Evolutionary conservation across 1,140 invertebrate genomes (phyloP).

Genomic region (Plectrocnemia conspersa): DNA sequence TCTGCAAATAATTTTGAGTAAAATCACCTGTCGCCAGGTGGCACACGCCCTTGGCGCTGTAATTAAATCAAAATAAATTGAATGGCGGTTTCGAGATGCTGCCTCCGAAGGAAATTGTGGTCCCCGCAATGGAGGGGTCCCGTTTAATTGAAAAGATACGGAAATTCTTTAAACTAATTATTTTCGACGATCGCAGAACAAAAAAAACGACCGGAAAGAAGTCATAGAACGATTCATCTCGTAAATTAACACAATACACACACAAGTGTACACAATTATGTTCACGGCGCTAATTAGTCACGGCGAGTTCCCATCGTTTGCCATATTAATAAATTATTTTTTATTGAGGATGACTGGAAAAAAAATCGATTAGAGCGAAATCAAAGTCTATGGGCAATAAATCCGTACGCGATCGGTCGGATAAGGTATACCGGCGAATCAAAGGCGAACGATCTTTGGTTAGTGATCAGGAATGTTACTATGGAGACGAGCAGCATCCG

Average conservation of each 20-base stretch:
- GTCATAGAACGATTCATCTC: not conserved
- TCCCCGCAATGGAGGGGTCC: not conserved
- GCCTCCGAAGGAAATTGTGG: not conserved
- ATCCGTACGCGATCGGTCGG: conserved; percentile 1
- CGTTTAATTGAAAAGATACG: conserved; percentile 18
- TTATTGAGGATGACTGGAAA: not conserved
- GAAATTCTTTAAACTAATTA: conserved; percentile 17
- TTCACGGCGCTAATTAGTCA: too few species aligned
- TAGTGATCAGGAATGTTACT: too few species aligned
- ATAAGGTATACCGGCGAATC: not conserved
- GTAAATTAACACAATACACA: too few species aligned
- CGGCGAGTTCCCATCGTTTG: too few species aligned
- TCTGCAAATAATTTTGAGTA: conserved; percentile 10
- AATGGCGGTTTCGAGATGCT: conserved; percentile 1
- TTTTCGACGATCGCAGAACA: not conserved
- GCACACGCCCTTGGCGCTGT: conserved; percentile 1
- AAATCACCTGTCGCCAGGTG: conserved; percentile 14
- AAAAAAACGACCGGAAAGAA: not conserved
- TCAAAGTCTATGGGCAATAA: conserved; percentile 5
- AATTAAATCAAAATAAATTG: conserved; percentile 25
- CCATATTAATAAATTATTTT: too few species aligned
- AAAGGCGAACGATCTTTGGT: not conserved
- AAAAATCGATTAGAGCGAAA: not conserved
- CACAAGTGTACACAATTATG: too few species aligned
- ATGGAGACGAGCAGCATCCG: not conserved